Conservation (phyloP, 2,797 vertebrate genomes). For the Crocodylus rhombifer region DNA sequence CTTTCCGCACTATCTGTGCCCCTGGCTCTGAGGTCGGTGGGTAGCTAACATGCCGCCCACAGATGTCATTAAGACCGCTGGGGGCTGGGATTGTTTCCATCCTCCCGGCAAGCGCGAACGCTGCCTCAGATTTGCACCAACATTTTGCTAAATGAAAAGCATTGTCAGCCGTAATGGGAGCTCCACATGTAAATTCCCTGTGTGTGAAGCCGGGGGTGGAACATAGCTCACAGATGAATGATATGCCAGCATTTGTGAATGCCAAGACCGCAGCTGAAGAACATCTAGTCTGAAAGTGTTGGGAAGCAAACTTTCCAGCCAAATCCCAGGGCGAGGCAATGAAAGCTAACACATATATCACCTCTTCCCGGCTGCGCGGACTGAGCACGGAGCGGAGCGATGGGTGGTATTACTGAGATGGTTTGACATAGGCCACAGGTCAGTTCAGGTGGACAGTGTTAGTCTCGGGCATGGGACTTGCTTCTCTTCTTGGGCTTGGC, state of each 20-base stretch:
- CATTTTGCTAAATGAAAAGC: slow-evolving; percentile 53
- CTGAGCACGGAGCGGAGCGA: no score
- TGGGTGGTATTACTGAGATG: no score
- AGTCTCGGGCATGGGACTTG: no score
- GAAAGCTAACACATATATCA: accelerated
- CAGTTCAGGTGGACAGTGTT: no score
- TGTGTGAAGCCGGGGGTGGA: slow-evolving; percentile 5
- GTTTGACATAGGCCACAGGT: no score
- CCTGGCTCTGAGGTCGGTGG: slow-evolving; percentile 71
- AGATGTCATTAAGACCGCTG: slow-evolving; percentile 64
- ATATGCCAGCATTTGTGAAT: neutral
- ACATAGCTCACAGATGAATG: slow-evolving; percentile 12
- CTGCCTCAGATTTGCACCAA: slow-evolving; percentile 43
- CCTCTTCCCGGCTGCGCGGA: neutral
- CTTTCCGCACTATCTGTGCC: slow-evolving; percentile 73
- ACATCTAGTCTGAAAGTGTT: neutral
- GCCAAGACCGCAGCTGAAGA: slow-evolving; percentile 47
- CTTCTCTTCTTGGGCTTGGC: no score
- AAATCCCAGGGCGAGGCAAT: neutral
- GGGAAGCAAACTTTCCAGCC: slow-evolving; percentile 20
- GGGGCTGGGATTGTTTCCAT: slow-evolving; percentile 54
- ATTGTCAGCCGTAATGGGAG: slow-evolving; percentile 23
- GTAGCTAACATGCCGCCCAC: slow-evolving; percentile 71
- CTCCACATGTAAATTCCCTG: slow-evolving; percentile 17
- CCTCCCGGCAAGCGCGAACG: neutral